These are phyloP conservation scores for Allobates femoralis DNA, from an alignment of 2,797 vertebrate genomes.

Conservation along the genomic window DNA sequence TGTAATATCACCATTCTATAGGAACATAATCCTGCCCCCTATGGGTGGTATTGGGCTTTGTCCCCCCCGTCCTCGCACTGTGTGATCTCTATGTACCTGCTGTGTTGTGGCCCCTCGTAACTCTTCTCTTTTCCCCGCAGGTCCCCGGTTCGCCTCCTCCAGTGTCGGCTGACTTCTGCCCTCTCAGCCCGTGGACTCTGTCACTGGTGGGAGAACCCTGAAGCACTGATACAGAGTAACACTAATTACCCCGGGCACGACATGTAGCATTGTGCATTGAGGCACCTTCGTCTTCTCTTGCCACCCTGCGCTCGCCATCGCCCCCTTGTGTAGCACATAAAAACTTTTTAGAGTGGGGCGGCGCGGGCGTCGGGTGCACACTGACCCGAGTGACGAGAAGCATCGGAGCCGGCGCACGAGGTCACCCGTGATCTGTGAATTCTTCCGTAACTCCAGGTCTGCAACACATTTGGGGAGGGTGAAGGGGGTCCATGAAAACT, in stretches of 20 bases:
- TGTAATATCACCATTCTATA: not conserved
- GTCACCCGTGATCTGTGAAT: conserved; percentile 19
- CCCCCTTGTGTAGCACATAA: conserved; percentile 80
- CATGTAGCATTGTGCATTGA: conserved; percentile 99
- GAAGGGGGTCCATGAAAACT: not conserved
- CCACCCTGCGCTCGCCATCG: conserved; percentile 81
- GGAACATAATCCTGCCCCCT: not conserved
- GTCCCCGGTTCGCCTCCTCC: conserved; percentile 62
- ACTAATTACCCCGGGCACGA: conserved; percentile 90
- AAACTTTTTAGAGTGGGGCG: conserved; percentile 40
- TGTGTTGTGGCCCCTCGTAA: not conserved
- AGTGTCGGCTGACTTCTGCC: conserved; percentile 80
- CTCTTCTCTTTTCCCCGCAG: conserved; percentile 20
- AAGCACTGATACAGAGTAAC: conserved; percentile 78
- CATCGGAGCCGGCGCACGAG: conserved; percentile 10
- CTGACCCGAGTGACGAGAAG: conserved; percentile 45
- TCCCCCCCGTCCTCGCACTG: not conserved
- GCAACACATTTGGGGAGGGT: not conserved
- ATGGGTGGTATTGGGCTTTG: not conserved
- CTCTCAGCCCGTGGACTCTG: conserved; percentile 57
- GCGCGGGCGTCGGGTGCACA: not conserved
- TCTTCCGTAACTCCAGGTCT: conserved; percentile 16
- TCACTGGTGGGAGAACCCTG: conserved; percentile 57
- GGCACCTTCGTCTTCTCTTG: conserved; percentile 84
- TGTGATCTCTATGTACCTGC: not conserved